Base-by-base conservation (phyloP, 2,888 invertebrate genomes). In the Cataglyphis rosenhaueri region DNA sequence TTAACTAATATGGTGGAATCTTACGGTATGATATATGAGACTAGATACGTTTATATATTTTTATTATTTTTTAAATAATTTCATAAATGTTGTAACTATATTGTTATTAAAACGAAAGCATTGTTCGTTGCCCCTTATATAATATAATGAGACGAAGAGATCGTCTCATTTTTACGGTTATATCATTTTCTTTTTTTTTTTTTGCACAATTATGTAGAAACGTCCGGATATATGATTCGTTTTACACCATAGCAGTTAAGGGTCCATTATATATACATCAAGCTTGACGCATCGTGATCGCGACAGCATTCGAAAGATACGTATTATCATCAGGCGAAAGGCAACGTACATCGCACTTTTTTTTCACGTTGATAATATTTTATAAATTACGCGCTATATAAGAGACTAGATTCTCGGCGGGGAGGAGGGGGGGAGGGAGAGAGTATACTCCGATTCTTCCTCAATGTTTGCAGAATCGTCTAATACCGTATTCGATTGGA, bases 321-420 rank as follows among this genome's bases (percentile, higher is more conserved):
- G 76, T 84, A 71, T 78, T 68, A 70, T 84, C 73, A 76, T 84
- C 68, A 75, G 83, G 83, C 84, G 82, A 88, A 88, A 90, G 90
- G 90, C 85, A 87, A 87, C 84, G 86, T 87, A 86, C 81, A 88
- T 90, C 87, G 87, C 84, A 75, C 52, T 52, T 52, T 52, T 48
- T 84, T 73, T 76, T 85, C 78, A 71, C 84, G 79, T 85, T 83
- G 64, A 78, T 82, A 85, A 59, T 87, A 81, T 81, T 86, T 83
- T 83, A 85, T 86, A 85, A 84, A 75, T 82, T 52, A 57, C 88
- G 89, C 73, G 84, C 88, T 89, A 88, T 85, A 88, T 52, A 52
- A 52, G 52, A 86, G 89, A 89, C 89, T 89, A 90, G 90, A 90
- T 89, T 90, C 82, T 86, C 87, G 89, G 86, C 88, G 88, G 89